phyloP scores from a whole-genome alignment of 2,797 vertebrate genomes.

The Telmatherina bonti region DNA sequence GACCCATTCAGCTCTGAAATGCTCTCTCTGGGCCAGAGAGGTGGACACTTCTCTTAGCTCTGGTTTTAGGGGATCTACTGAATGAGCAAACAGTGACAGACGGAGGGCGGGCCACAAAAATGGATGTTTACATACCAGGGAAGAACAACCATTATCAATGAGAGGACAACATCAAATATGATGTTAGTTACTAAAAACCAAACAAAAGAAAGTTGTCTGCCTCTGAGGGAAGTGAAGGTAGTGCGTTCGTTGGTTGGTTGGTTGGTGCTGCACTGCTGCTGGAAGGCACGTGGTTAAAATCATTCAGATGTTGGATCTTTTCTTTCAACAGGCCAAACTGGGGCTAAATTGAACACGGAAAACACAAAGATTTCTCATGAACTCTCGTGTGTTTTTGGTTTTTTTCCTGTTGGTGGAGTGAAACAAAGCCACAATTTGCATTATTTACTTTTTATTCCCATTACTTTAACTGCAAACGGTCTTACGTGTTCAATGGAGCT shows the following conservation, averaged over 20 bases:
- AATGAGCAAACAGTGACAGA: constrained; percentile 71
- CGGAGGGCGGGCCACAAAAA: constrained; percentile 64
- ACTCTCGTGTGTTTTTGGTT: too few relatives aligned
- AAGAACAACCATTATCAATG: constrained; percentile 80
- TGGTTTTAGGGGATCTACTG: constrained; percentile 65
- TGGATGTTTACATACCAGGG: constrained; percentile 79
- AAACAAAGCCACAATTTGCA: background rate
- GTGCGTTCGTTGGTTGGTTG: constrained; percentile 23
- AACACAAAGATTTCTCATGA: background rate
- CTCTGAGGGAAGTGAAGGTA: constrained; percentile 61
- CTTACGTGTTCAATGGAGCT: constrained; percentile 2
- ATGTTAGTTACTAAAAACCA: constrained; percentile 69
- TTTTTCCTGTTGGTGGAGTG: background rate
- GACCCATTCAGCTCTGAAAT: constrained; percentile 50
- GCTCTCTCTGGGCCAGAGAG: constrained; percentile 58
- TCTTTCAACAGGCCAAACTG: background rate
- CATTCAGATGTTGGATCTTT: background rate
- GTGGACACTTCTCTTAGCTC: constrained; percentile 46
- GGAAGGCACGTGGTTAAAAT: constrained; percentile 56
- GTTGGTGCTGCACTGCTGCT: constrained; percentile 73
- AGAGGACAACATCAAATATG: constrained; percentile 72
- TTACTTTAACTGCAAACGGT: background rate
- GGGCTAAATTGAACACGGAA: constrained; percentile 3
- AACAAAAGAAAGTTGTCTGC: constrained; percentile 42
- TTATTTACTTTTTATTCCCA: background rate